phyloP scores from a whole-genome alignment of 2,797 vertebrate genomes.

The Phataginus tetradactyla region DNA sequence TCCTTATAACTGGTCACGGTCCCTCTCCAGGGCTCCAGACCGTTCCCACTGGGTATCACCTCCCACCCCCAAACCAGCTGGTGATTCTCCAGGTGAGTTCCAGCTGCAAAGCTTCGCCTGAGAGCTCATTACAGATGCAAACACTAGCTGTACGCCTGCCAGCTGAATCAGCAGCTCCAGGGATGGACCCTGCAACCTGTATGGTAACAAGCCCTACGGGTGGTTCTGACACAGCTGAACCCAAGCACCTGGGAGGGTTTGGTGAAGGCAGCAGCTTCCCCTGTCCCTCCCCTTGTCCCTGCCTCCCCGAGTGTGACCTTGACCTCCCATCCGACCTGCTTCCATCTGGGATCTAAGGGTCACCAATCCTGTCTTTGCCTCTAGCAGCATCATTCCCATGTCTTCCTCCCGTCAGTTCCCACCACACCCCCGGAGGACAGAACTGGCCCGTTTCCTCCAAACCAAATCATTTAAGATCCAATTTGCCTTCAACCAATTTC shows the following conservation, averaged over 20 bases:
- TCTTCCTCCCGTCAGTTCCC: neutral
- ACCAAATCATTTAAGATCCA: slow-evolving; percentile 49
- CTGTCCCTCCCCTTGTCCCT: too few relatives aligned
- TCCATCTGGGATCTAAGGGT: neutral
- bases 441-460: neutral
- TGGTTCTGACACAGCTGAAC: neutral
- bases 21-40: neutral
- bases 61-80: neutral
- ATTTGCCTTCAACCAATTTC: neutral
- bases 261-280: too few relatives aligned
- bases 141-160: neutral
- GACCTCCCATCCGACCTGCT: neutral
- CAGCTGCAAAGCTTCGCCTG: neutral
- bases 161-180: neutral
- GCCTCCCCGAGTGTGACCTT: neutral
- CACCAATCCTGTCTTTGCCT: neutral
- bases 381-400: neutral
- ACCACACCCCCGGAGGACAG: neutral
- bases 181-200: too few relatives aligned
- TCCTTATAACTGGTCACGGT: neutral
- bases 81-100: neutral
- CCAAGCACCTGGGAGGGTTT: too few relatives aligned
- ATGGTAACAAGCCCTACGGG: neutral
- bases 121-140: neutral
- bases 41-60: neutral